These are phyloP conservation scores for Cephalophus harveyi DNA, from an alignment of 2,113 vertebrate genomes.

Conservation along the genomic window DNA sequence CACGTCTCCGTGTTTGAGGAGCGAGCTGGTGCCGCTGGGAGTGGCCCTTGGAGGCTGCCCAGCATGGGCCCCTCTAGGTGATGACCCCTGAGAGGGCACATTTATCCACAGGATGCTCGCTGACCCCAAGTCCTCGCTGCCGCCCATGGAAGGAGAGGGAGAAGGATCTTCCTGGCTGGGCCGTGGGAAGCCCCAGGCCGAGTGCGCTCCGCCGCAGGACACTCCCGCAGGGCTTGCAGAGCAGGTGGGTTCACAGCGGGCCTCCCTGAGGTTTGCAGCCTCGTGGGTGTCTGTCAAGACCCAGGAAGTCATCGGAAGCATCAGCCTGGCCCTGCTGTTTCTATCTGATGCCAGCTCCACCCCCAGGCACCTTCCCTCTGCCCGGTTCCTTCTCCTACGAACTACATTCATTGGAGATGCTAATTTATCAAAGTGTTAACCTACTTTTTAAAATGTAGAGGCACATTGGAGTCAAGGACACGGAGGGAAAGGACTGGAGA, in stretches of 20 bases:
- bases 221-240: accelerated
- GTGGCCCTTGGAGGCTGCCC: neutral
- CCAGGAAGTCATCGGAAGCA: accelerated
- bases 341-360: accelerated
- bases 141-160: neutral
- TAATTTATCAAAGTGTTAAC: neutral
- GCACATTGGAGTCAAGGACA: neutral
- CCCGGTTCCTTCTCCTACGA: accelerated
- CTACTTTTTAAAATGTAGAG: neutral
- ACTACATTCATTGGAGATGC: neutral
- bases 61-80: neutral
- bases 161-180: neutral
- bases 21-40: neutral
- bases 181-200: accelerated
- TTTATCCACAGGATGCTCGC: neutral
- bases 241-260: neutral
- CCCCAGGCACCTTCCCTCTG: accelerated
- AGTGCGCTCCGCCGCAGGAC: accelerated
- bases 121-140: neutral
- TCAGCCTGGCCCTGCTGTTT: neutral
- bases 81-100: neutral
- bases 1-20: neutral
- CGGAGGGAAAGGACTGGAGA: neutral
- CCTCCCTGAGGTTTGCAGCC: accelerated
- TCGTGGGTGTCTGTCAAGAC: accelerated